Evolutionary conservation across 2,113 vertebrate genomes (phyloP).

Genomic region (Trematocara zebra): DNA sequence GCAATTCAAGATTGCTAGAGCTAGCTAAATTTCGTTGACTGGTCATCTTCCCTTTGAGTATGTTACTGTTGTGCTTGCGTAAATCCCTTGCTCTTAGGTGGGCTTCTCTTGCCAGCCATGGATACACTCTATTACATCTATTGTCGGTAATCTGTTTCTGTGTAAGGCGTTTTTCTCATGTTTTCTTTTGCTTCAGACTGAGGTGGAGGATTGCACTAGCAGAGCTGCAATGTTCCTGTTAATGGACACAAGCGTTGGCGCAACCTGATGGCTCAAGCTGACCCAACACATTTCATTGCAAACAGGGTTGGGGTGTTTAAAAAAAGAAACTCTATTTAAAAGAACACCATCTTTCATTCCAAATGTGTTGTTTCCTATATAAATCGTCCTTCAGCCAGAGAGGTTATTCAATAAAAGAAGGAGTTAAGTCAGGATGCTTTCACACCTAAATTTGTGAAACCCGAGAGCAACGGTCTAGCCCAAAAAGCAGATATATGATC

Average conservation of each 20-base stretch:
- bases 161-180: neutral
- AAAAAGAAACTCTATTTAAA: neutral
- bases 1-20: neutral
- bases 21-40: neutral
- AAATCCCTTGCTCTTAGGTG: neutral
- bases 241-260: neutral
- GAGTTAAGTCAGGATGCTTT: neutral
- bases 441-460: neutral
- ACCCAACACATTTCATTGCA: neutral
- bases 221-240: neutral
- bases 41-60: neutral
- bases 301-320: neutral
- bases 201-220: neutral
- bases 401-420: neutral
- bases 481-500: neutral
- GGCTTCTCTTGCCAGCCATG: neutral
- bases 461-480: neutral
- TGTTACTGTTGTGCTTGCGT: neutral
- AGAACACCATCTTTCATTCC: neutral
- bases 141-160: neutral
- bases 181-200: neutral
- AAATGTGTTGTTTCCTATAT: neutral
- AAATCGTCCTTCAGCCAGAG: neutral
- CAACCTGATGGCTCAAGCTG: neutral
- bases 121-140: neutral